phyloP scores from a whole-genome alignment of 1,140 invertebrate genomes.

The Drosophila sp. region DNA sequence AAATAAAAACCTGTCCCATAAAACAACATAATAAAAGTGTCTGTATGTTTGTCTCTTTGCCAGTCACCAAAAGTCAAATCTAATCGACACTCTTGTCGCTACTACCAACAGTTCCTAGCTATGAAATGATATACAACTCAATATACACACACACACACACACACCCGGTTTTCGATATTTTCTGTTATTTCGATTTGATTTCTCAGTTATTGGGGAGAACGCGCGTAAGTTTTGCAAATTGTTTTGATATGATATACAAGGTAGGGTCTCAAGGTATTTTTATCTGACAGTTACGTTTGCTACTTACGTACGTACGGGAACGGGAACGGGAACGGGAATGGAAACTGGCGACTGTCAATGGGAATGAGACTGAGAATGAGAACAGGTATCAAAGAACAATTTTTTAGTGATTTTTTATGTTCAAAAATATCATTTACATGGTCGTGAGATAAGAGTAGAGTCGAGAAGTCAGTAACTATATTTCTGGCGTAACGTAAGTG shows the following conservation, averaged over 20 bases:
- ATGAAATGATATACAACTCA: slow-evolving; percentile 37
- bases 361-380: background rate
- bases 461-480: slow-evolving; percentile 59
- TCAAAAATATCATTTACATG: slow-evolving; percentile 77
- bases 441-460: slow-evolving; percentile 54
- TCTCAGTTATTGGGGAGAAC: slow-evolving; percentile 4
- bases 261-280: slow-evolving; percentile 26
- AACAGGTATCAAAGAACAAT: slow-evolving; percentile 42
- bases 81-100: slow-evolving; percentile 51
- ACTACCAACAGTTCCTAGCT: slow-evolving; percentile 27
- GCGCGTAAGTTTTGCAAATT: slow-evolving; percentile 15
- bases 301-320: slow-evolving; percentile 9
- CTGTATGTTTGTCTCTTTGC: slow-evolving; percentile 43
- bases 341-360: too few species aligned
- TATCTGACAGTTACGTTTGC: slow-evolving; percentile 33
- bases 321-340: background rate
- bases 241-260: slow-evolving; percentile 30
- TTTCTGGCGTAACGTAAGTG: slow-evolving; percentile 66
- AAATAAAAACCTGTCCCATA: slow-evolving; percentile 63
- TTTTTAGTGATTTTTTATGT: slow-evolving; percentile 76
- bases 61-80: slow-evolving; percentile 61
- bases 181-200: slow-evolving; percentile 37
- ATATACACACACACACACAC: slow-evolving; percentile 9
- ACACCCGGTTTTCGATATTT: slow-evolving; percentile 30
- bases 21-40: slow-evolving; percentile 69